These are phyloP conservation scores for Fragum sueziense DNA, from an alignment of 2,888 invertebrate species.

Conservation along the genomic window DNA sequence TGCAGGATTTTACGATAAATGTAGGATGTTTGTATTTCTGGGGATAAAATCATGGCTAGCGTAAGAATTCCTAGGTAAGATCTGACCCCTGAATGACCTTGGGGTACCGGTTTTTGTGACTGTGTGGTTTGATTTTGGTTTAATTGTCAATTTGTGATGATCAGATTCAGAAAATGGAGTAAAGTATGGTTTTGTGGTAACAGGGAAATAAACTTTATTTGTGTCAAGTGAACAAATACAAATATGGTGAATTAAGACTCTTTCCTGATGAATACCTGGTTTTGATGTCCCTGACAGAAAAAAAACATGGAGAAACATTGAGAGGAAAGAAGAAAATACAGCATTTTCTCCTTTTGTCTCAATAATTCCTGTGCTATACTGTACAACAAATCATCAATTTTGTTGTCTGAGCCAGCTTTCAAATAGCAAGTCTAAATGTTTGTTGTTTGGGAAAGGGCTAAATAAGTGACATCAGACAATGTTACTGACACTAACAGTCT, in stretches of 20 bases:
- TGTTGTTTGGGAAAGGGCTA: constrained; percentile 8
- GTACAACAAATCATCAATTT: too few relatives aligned
- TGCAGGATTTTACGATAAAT: constrained; percentile 25
- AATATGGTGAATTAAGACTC: neutral
- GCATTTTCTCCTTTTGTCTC: constrained; percentile 11
- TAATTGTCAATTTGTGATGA: too few relatives aligned
- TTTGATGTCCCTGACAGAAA: neutral
- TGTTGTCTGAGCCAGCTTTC: too few relatives aligned
- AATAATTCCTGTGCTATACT: neutral
- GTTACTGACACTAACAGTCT: too few relatives aligned
- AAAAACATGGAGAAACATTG: constrained; percentile 2
- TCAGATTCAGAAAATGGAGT: too few relatives aligned
- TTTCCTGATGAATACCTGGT: neutral
- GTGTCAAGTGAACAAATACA: too few relatives aligned
- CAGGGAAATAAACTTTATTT: too few relatives aligned
- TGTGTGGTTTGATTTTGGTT: too few relatives aligned
- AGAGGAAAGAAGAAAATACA: constrained; percentile 10
- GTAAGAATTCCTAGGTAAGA: constrained; percentile 58
- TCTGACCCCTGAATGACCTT: neutral
- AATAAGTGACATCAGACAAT: too few relatives aligned
- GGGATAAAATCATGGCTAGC: constrained; percentile 55
- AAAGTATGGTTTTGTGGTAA: too few relatives aligned
- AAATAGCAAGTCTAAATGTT: neutral
- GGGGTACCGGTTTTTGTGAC: too few relatives aligned
- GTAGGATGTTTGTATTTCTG: constrained; percentile 19